Percentiles rank a stretch among this genome's conserved stretches.
phyloP scores from a whole-genome alignment of 2,797 vertebrate genomes.

The Ataeniobius toweri region DNA sequence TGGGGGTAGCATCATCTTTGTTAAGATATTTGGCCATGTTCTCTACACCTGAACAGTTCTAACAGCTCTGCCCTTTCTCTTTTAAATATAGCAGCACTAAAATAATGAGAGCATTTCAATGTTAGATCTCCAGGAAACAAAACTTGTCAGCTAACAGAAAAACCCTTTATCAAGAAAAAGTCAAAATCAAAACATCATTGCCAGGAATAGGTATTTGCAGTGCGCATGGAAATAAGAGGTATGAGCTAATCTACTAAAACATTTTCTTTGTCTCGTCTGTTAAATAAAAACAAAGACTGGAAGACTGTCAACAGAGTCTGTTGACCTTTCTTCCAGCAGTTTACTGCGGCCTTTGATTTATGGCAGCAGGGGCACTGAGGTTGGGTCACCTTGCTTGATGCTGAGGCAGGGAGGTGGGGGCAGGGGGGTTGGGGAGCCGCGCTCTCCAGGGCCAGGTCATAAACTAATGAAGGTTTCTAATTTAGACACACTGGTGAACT shows the following conservation, averaged over 20 bases:
- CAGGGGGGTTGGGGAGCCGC: constrained; percentile 39
- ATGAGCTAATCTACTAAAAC: constrained; percentile 18
- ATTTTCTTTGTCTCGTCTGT: constrained; percentile 35
- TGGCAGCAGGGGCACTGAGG: constrained; percentile 66
- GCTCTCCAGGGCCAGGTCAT: constrained; percentile 76
- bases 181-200: background rate
- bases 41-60: constrained; percentile 21
- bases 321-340: constrained; percentile 80
- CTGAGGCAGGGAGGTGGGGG: constrained; percentile 41
- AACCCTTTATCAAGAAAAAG: background rate
- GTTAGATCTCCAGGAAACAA: background rate
- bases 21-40: constrained; percentile 2
- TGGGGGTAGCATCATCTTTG: constrained; percentile 33
- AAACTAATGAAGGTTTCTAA: constrained; percentile 86
- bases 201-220: background rate
- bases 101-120: background rate
- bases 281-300: constrained; percentile 68
- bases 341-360: constrained; percentile 75
- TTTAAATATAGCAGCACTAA: background rate
- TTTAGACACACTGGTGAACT: constrained; percentile 80
- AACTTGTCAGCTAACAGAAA: background rate
- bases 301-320: constrained; percentile 78
- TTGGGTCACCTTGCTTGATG: constrained; percentile 73
- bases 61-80: background rate
- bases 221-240: constrained; percentile 5